A percentile compares a stretch with the other conserved stretches of the same genome.
Evolutionary conservation across 2,797 vertebrate genomes (phyloP).

Genomic region (Leptatherina wallacei): DNA sequence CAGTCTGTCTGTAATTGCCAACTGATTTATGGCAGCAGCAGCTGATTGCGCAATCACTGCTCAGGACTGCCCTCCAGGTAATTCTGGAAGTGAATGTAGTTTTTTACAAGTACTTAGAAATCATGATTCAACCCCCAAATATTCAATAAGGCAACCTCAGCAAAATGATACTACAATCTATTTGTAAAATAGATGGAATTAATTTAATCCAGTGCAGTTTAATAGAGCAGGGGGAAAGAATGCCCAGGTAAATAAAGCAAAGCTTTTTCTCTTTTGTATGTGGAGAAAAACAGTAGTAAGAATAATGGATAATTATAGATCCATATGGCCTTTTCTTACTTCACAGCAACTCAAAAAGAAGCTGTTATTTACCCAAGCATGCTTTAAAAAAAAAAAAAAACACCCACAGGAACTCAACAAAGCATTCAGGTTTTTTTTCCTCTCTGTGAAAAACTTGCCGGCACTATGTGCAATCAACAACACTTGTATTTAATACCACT

Average conservation of each 20-base stretch:
- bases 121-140: background rate
- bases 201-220: background rate
- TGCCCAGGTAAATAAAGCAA: background rate
- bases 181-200: background rate
- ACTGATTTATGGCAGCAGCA: conserved; percentile 48
- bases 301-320: background rate
- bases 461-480: background rate
- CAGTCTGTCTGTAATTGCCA: conserved; percentile 55
- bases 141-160: conserved; percentile 2
- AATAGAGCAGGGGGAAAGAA: background rate
- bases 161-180: background rate
- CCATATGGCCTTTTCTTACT: background rate
- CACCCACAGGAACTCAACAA: background rate
- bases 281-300: background rate
- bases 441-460: background rate
- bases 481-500: background rate
- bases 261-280: background rate
- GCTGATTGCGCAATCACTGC: conserved; percentile 53
- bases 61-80: conserved; percentile 45
- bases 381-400: background rate
- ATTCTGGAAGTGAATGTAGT: conserved; percentile 25
- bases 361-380: background rate
- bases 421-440: background rate
- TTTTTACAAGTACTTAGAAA: background rate
- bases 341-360: background rate